Conservation (phyloP, 2,888 invertebrate species). For the Chrysolina oricalcia region DNA sequence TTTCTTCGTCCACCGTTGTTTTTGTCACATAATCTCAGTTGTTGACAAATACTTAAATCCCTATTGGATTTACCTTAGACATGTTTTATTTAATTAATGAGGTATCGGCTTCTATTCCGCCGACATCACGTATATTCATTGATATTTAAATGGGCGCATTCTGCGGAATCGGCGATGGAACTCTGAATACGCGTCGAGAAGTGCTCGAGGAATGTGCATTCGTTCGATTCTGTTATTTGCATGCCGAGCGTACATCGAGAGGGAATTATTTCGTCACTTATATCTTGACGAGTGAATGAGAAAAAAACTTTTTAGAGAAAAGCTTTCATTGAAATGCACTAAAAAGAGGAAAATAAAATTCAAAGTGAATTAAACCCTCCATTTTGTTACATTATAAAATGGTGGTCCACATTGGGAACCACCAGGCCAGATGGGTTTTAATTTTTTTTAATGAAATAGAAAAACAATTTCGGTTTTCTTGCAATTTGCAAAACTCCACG, state of each 20-base stretch:
- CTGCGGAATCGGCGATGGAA: constrained; percentile 48
- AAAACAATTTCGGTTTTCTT: too few relatives aligned
- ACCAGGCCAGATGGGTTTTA: too few relatives aligned
- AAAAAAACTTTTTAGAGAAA: too few relatives aligned
- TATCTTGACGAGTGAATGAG: too few relatives aligned
- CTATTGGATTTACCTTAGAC: constrained; percentile 67
- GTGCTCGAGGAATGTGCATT: constrained; percentile 54
- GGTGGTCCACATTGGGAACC: too few relatives aligned
- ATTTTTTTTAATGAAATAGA: too few relatives aligned
- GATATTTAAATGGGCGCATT: constrained; percentile 65
- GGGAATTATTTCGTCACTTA: background rate
- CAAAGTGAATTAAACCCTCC: too few relatives aligned
- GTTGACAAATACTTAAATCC: constrained; percentile 69
- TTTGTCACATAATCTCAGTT: constrained; percentile 69
- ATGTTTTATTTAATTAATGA: constrained; percentile 69
- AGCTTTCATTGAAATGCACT: too few relatives aligned
- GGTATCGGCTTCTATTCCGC: constrained; percentile 64
- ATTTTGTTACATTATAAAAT: too few relatives aligned
- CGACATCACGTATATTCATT: constrained; percentile 64
- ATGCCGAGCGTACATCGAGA: background rate
- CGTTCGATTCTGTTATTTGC: constrained; percentile 8
- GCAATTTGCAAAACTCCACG: too few relatives aligned
- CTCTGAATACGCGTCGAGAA: constrained; percentile 56
- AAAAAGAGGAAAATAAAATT: too few relatives aligned
- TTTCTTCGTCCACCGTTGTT: constrained; percentile 66